Evolutionary conservation across 2,888 invertebrate genomes (phyloP).

Genomic region (Tenthredo mesomela): DNA sequence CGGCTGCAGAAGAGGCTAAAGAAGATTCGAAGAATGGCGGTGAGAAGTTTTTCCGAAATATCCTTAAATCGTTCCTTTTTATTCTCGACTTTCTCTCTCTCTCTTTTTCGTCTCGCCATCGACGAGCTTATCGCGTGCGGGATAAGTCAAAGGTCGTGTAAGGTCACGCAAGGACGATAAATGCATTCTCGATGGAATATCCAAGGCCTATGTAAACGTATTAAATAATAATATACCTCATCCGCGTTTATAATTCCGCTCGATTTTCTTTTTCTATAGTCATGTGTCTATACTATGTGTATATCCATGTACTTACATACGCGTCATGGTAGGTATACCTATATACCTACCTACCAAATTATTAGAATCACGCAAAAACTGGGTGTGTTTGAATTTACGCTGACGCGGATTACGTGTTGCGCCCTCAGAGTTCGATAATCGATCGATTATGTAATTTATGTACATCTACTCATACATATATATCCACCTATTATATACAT

Average conservation of each 20-base stretch:
- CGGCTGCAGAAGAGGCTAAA: constrained; percentile 73
- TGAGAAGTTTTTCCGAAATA: constrained; percentile 61
- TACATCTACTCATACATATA: background rate
- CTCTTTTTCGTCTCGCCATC: background rate
- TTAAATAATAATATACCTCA: too few species aligned
- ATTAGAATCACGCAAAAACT: constrained; percentile 18
- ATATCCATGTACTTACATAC: background rate
- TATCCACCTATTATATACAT: background rate
- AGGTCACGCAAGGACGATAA: constrained; percentile 42
- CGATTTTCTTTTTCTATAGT: background rate
- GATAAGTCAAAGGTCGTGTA: constrained; percentile 23
- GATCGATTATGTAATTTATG: background rate
- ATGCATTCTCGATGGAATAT: background rate
- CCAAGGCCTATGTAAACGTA: background rate
- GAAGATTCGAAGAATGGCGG: constrained; percentile 73
- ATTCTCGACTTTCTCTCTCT: background rate
- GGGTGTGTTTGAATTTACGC: constrained; percentile 39
- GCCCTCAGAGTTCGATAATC: constrained; percentile 1
- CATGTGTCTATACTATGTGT: too few species aligned
- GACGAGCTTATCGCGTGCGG: constrained; percentile 32
- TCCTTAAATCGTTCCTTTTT: background rate
- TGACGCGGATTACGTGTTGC: constrained; percentile 33
- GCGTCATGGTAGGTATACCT: too few species aligned
- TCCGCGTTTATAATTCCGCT: too few species aligned
- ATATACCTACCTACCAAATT: background rate